Evolutionary conservation across 2,113 vertebrate species (phyloP).

Genomic region (Notothenia coriiceps): DNA sequence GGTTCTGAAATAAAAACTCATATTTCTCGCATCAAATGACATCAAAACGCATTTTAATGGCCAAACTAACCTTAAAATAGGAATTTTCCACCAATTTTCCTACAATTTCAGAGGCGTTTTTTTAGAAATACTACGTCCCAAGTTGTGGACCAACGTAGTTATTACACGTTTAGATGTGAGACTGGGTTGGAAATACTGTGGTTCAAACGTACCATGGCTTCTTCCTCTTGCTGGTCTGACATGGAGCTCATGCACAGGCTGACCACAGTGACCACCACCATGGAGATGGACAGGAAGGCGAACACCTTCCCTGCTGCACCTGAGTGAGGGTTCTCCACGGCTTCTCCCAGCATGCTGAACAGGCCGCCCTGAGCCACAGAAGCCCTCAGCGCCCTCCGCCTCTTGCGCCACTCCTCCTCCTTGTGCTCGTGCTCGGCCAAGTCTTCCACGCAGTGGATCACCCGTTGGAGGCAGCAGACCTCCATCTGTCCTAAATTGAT

Average conservation of each 20-base stretch:
- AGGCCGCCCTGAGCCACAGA: constrained; percentile 75
- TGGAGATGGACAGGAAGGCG: constrained; percentile 93
- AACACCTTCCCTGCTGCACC: constrained; percentile 94
- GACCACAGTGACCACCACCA: constrained; percentile 93
- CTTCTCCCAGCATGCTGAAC: constrained; percentile 87
- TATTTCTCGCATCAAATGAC: too few relatives aligned
- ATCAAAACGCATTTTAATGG: too few relatives aligned
- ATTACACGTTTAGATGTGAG: too few relatives aligned
- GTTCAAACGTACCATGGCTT: constrained; percentile 87
- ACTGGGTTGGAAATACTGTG: constrained; percentile 53
- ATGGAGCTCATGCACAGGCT: constrained; percentile 97
- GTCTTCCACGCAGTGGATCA: constrained; percentile 88
- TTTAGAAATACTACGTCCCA: too few relatives aligned
- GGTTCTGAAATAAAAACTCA: too few relatives aligned
- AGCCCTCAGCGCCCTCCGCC: constrained; percentile 61
- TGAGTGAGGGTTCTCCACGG: constrained; percentile 94
- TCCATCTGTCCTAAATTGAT: constrained; percentile 91
- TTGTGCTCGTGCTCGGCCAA: constrained; percentile 83
- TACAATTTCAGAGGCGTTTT: too few relatives aligned
- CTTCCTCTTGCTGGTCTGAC: constrained; percentile 93
- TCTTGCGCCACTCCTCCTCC: constrained; percentile 83
- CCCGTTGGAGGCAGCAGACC: constrained; percentile 90
- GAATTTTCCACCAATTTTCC: too few relatives aligned
- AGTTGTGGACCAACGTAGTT: too few relatives aligned
- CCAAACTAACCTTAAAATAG: too few relatives aligned